Evolutionary conservation across 2,113 vertebrate genomes (phyloP).

Genomic region (Platysteira castanea): DNA sequence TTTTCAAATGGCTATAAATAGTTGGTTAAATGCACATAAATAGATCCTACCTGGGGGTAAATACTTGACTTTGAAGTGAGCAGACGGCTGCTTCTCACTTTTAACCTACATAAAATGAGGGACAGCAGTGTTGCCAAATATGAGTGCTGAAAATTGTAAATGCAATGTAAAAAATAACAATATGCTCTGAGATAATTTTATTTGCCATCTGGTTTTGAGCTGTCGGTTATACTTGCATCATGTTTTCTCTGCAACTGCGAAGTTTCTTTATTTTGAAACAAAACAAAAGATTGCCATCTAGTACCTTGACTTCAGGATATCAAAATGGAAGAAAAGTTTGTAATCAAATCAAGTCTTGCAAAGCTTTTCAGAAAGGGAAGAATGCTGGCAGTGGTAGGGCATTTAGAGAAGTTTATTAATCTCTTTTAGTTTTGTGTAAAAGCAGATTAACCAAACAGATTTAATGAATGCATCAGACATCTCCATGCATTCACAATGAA

Average conservation of each 20-base stretch:
- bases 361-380: neutral
- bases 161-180: conserved; percentile 57
- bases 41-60: conserved; percentile 42
- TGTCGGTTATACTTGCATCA: conserved; percentile 27
- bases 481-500: neutral
- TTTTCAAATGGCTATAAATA: conserved; percentile 10
- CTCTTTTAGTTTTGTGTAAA: neutral
- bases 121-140: neutral
- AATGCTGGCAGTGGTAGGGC: neutral
- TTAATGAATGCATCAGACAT: conserved; percentile 13
- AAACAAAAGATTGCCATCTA: conserved; percentile 19
- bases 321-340: neutral
- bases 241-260: conserved; percentile 8
- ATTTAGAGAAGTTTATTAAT: conserved; percentile 24
- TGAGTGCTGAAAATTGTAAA: neutral
- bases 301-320: conserved; percentile 9
- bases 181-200: conserved; percentile 56
- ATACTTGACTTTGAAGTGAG: conserved; percentile 43
- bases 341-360: conserved; percentile 16
- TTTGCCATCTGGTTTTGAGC: conserved; percentile 63
- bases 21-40: conserved; percentile 36
- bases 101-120: conserved; percentile 50
- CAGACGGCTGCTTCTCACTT: conserved; percentile 43
- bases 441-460: conserved; percentile 32
- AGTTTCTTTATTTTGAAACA: conserved; percentile 40